A percentile compares a stretch with the other conserved stretches of the same genome.
These are phyloP conservation scores for Hydraecia micacea DNA, from an alignment of 2,888 invertebrate genomes.

Conservation along the genomic window DNA sequence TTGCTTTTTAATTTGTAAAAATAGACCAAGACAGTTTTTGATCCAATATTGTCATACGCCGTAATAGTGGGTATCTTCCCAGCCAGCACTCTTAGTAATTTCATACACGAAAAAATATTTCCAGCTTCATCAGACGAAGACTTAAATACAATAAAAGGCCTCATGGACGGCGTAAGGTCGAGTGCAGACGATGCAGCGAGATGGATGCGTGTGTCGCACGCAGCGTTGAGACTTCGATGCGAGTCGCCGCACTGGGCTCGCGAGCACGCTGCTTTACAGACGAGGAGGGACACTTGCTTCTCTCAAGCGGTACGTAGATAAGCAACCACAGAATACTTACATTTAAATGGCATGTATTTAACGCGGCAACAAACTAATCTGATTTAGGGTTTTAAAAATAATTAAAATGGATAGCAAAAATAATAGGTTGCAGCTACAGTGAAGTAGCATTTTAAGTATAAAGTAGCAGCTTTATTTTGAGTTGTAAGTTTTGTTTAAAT, in stretches of 20 bases:
- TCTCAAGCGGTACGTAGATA: conserved; percentile 94
- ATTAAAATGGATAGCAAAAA: too few species aligned
- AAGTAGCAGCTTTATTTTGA: too few species aligned
- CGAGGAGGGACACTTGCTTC: conserved; percentile 96
- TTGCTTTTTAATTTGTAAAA: not conserved
- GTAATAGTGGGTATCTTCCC: not conserved
- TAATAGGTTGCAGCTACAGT: too few species aligned
- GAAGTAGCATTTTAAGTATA: too few species aligned
- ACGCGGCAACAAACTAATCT: too few species aligned
- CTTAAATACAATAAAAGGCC: conserved; percentile 93
- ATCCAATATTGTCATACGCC: not conserved
- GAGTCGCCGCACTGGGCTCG: conserved; percentile 94
- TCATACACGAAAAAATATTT: not conserved
- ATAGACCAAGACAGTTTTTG: not conserved
- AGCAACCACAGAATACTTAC: not conserved
- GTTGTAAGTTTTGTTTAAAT: too few species aligned
- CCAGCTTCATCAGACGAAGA: conserved; percentile 68
- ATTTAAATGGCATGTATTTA: too few species aligned
- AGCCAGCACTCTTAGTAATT: not conserved
- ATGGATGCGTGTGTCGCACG: conserved; percentile 93
- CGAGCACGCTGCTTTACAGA: conserved; percentile 93
- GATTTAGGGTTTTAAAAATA: too few species aligned
- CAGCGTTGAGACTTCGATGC: conserved; percentile 95
- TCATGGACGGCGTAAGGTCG: conserved; percentile 95
- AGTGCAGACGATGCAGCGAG: conserved; percentile 92